These are phyloP conservation scores for Meteorus sp. DNA, from an alignment of 1,140 invertebrate genomes.

Conservation along the genomic window DNA sequence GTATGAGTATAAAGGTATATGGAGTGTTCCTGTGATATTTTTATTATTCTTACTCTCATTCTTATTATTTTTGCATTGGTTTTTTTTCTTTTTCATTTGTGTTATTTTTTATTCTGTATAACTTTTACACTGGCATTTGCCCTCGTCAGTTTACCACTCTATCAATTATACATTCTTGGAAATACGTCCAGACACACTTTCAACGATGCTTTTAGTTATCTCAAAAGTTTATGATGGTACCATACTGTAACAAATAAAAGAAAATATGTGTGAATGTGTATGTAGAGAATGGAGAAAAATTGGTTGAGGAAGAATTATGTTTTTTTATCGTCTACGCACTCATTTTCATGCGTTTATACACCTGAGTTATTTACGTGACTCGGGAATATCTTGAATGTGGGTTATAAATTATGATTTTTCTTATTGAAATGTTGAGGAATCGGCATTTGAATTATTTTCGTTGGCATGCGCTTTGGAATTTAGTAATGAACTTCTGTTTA, in stretches of 20 bases:
- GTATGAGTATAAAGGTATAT: constrained; percentile 11
- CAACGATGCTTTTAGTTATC: constrained; percentile 28
- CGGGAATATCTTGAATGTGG: too few relatives aligned
- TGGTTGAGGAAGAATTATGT: too few relatives aligned
- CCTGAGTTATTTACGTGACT: too few relatives aligned
- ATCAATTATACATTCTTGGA: constrained; percentile 44
- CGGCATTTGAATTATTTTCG: too few relatives aligned
- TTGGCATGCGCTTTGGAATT: too few relatives aligned
- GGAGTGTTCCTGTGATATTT: too few relatives aligned
- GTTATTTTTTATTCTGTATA: background rate
- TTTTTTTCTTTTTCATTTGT: background rate
- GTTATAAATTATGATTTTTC: too few relatives aligned
- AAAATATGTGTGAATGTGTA: constrained; percentile 2
- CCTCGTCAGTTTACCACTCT: constrained; percentile 45
- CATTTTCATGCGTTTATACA: background rate
- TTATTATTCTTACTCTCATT: too few relatives aligned
- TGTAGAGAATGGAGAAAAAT: too few relatives aligned
- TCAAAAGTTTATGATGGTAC: constrained; percentile 22
- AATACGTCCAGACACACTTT: constrained; percentile 16
- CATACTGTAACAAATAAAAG: constrained; percentile 1
- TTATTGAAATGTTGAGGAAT: too few relatives aligned
- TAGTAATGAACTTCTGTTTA: too few relatives aligned
- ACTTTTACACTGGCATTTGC: constrained; percentile 9
- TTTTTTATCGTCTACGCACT: background rate
- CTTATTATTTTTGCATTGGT: constrained; percentile 3